Evolutionary conservation across 2,113 vertebrate genomes (phyloP).

Genomic region (Cyrtonyx montezumae): DNA sequence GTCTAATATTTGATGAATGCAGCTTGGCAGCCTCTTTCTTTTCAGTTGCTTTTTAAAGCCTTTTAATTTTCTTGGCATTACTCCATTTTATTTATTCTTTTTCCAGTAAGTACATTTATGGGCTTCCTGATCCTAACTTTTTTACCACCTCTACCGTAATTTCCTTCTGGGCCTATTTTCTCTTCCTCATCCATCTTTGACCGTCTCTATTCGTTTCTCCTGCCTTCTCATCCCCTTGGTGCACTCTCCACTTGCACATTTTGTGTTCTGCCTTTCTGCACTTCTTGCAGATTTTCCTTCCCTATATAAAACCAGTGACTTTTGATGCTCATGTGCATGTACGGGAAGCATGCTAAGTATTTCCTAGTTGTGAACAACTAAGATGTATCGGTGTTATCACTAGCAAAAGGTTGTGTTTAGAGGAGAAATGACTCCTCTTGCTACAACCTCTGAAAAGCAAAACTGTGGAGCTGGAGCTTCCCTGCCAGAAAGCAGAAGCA

Average conservation of each 20-base stretch:
- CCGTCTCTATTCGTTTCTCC: background rate
- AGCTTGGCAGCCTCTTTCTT: background rate
- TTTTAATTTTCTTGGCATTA: background rate
- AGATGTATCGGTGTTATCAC: background rate
- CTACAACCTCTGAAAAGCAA: background rate
- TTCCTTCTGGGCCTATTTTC: background rate
- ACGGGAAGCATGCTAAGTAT: background rate
- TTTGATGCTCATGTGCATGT: background rate
- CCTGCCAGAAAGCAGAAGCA: background rate
- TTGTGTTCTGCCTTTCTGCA: background rate
- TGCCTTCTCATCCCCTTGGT: accelerated
- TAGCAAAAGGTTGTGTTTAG: background rate
- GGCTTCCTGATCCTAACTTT: background rate
- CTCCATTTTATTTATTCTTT: background rate
- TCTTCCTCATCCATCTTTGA: background rate
- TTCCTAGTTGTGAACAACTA: background rate
- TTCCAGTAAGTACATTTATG: background rate
- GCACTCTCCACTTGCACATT: background rate
- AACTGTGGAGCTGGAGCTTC: background rate
- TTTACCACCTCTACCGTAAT: background rate
- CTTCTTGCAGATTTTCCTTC: background rate
- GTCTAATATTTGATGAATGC: background rate
- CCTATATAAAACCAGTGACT: background rate
- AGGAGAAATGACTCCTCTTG: background rate
- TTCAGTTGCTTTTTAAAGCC: background rate